A percentile compares a stretch with the other conserved stretches of the same genome.
phyloP scores from a whole-genome alignment of 2,888 invertebrate species.

The Leptura quadrifasciata region DNA sequence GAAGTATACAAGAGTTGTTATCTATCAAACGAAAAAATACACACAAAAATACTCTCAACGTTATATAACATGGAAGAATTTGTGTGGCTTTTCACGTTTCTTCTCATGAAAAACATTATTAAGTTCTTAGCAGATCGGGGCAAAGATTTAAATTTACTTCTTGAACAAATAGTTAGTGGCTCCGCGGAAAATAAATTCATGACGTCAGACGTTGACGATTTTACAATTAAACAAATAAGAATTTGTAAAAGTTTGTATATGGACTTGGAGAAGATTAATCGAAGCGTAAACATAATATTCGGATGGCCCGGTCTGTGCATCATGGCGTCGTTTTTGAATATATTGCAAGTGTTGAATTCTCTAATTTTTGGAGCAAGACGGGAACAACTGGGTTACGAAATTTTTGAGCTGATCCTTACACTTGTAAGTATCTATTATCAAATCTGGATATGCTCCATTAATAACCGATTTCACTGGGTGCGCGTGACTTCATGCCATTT shows the following conservation, averaged over 20 bases:
- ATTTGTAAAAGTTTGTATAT: constrained; percentile 17
- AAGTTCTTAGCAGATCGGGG: not conserved
- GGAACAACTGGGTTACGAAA: not conserved
- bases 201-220: not conserved
- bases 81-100: constrained; percentile 4
- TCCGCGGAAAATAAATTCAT: constrained; percentile 30
- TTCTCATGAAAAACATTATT: not conserved
- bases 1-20: not conserved
- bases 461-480: too few relatives aligned
- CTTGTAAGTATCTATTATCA: not conserved
- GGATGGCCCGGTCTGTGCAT: constrained; percentile 20
- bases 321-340: constrained; percentile 4
- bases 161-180: not conserved
- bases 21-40: not conserved
- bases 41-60: not conserved
- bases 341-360: constrained; percentile 2
- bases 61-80: constrained; percentile 7
- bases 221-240: constrained; percentile 9
- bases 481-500: too few relatives aligned
- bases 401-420: not conserved
- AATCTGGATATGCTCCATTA: too few relatives aligned
- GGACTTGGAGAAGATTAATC: constrained; percentile 5
- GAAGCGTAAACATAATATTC: not conserved
- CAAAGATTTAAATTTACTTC: not conserved
- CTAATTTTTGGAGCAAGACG: not conserved